phyloP scores from a whole-genome alignment of 2,113 vertebrate species.

The Polypterus senegalus region DNA sequence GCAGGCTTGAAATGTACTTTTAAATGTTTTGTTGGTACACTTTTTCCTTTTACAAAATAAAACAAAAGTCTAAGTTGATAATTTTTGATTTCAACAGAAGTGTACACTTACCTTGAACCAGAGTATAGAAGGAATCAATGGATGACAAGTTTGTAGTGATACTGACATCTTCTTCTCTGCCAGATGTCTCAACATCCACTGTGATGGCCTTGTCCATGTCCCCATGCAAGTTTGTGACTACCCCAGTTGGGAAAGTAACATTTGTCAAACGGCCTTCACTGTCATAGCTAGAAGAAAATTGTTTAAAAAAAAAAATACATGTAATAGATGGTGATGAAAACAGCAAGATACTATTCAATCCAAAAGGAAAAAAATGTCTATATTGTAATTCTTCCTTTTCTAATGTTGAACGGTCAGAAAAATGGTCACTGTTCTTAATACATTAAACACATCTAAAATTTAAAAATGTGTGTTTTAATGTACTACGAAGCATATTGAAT shows the following conservation, averaged over 20 bases:
- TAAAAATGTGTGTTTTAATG: too few species aligned
- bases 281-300: conserved; percentile 67
- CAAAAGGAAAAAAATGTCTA: too few species aligned
- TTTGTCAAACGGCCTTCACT: conserved; percentile 90
- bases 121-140: conserved; percentile 81
- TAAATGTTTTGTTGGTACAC: conserved; percentile 14
- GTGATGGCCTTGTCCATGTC: conserved; percentile 80
- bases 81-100: too few species aligned
- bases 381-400: too few species aligned
- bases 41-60: background rate
- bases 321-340: too few species aligned
- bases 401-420: too few species aligned
- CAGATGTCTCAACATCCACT: conserved; percentile 82
- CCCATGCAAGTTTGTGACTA: conserved; percentile 80
- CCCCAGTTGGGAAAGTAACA: conserved; percentile 88
- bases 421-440: too few species aligned
- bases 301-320: background rate
- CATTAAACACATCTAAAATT: too few species aligned
- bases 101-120: conserved; percentile 75
- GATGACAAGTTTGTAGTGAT: conserved; percentile 87
- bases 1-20: too few species aligned
- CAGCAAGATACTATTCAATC: too few species aligned
- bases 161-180: conserved; percentile 82
- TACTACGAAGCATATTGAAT: too few species aligned
- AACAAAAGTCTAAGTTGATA: background rate